Evolutionary conservation across 2,888 invertebrate species (phyloP).

Genomic region (Dendrolimus pini): DNA sequence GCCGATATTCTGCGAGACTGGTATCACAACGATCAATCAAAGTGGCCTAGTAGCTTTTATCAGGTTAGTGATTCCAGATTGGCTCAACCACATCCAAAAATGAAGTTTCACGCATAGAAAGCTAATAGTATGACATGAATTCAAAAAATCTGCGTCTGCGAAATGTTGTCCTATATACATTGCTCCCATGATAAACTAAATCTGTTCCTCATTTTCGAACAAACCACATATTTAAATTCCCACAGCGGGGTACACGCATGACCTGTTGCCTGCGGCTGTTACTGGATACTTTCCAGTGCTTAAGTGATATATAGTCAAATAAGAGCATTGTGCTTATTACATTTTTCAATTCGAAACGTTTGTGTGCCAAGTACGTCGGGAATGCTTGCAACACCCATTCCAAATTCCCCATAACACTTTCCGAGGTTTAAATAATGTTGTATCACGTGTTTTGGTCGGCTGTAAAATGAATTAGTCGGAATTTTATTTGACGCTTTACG

Average conservation of each 20-base stretch:
- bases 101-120: no score
- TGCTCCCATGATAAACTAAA: no score
- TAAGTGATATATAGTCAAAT: conserved; percentile 64
- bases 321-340: conserved; percentile 64
- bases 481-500: conserved; percentile 6
- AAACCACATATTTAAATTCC: conserved; percentile 16
- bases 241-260: conserved; percentile 35
- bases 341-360: conserved; percentile 64
- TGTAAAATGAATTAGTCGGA: conserved; percentile 7
- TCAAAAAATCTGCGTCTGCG: no score
- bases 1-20: no score
- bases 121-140: no score
- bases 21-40: no score
- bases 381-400: conserved; percentile 3
- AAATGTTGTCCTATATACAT: no score
- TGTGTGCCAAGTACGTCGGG: conserved; percentile 51
- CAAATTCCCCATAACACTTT: conserved; percentile 5
- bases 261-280: conserved; percentile 58
- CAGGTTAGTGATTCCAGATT: no score
- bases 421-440: conserved; percentile 6
- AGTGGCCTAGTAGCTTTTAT: no score
- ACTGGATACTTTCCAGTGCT: conserved; percentile 61
- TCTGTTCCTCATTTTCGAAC: no score
- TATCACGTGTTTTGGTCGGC: conserved; percentile 6
- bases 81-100: no score